Percentiles rank a stretch among this genome's conserved stretches.
Conservation (phyloP, 2,113 vertebrate genomes). For the Thermophis baileyi region DNA sequence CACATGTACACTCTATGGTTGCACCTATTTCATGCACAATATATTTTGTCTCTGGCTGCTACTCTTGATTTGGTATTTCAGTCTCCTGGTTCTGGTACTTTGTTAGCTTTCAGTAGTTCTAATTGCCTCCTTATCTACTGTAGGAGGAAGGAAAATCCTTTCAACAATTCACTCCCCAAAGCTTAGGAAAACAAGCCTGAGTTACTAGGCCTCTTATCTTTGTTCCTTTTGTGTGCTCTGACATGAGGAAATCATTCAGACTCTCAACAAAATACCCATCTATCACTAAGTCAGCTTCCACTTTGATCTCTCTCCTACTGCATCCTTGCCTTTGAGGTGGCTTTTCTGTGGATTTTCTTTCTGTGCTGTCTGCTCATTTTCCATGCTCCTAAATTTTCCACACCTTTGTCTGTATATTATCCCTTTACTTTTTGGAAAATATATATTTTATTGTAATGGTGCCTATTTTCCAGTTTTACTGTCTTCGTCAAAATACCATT, state of each 20-base stretch:
- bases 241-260: conserved; percentile 55
- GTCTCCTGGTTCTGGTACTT: conserved; percentile 29
- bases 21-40: not conserved
- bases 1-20: not conserved
- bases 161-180: conserved; percentile 31
- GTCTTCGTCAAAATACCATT: not conserved
- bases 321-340: conserved; percentile 49
- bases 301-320: conserved; percentile 39
- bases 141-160: conserved; percentile 39
- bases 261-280: conserved; percentile 36
- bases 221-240: conserved; percentile 45
- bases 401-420: not conserved
- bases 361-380: conserved; percentile 21
- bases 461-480: not conserved
- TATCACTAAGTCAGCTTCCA: conserved; percentile 52
- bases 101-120: conserved; percentile 50
- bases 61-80: conserved; percentile 36
- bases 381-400: conserved; percentile 32
- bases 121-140: conserved; percentile 55
- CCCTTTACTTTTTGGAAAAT: conserved; percentile 5
- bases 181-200: conserved; percentile 50
- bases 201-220: conserved; percentile 53
- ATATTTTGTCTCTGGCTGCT: conserved; percentile 25
- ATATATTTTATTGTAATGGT: not conserved
- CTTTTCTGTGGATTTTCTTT: conserved; percentile 33